phyloP scores from a whole-genome alignment of 64 coral and sea anemone species.

The Pocillopora damicornis region DNA sequence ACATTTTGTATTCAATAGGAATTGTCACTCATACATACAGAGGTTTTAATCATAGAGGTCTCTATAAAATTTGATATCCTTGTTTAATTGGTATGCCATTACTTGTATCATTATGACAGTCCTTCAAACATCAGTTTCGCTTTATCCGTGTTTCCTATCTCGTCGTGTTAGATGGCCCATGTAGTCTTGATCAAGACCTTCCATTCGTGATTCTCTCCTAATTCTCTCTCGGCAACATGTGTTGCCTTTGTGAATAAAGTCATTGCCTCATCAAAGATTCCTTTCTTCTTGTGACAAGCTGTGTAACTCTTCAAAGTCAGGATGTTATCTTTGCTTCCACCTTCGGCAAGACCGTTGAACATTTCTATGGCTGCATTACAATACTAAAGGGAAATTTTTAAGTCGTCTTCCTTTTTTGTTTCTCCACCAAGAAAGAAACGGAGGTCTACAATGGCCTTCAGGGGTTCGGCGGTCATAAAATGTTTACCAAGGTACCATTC shows the following conservation, averaged over 20 bases:
- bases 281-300: neutral
- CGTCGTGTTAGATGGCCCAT: neutral
- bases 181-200: neutral
- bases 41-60: too few relatives aligned
- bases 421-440: neutral
- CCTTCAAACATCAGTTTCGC: neutral
- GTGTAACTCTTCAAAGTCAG: slow-evolving; percentile 11
- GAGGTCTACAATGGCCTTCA: slow-evolving; percentile 30
- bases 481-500: slow-evolving; percentile 3
- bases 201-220: neutral
- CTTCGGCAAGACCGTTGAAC: neutral
- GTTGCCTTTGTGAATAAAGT: neutral
- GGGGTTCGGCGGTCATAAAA: slow-evolving; percentile 6
- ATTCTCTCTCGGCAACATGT: neutral
- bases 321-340: slow-evolving; percentile 19
- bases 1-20: too few relatives aligned
- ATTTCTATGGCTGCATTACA: slow-evolving; percentile 11
- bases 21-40: too few relatives aligned
- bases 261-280: slow-evolving; percentile 5
- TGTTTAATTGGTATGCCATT: too few relatives aligned
- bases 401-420: neutral
- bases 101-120: neutral
- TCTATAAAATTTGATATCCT: too few relatives aligned
- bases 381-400: neutral
- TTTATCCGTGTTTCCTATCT: neutral